Evolutionary conservation across 2,797 vertebrate species (phyloP), one percentile per base, ranked within the genome.

Genomic region (Pristis pectinata): DNA sequence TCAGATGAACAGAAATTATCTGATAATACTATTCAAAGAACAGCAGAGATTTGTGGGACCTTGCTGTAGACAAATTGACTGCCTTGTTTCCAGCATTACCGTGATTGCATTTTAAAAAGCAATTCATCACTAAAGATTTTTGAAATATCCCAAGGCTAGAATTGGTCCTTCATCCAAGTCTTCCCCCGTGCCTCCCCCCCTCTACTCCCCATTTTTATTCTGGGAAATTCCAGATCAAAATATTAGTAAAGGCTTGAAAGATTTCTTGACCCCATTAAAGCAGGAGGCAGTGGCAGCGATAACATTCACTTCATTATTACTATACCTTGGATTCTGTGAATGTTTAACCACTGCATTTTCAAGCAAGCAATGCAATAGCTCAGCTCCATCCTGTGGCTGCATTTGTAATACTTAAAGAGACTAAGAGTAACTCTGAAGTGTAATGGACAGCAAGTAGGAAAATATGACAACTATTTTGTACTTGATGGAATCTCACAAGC

Each of bases 351-450:
- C 0, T 91, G 59, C 34, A 0, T 1, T 41, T 19, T 19, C 59
- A 64, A 64, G 19, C 17, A n/a, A 64, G n/a, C 0, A 41, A 41
- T 67, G 19, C 59, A 64, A n/a, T 30, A 64, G 15, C 56, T 89
- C 85, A 89, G 85, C 85, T 61, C 85, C 85, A 89, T 59, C 85
- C n/a, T 59, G 85, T 89, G 85, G 56, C 4, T 61, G 56, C 56
- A 89, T n/a, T 59, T 61, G 61, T 61, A 34, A 61, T 67, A 30
- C 9, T 91, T 61, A 64, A 91, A 64, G 7, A n/a, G 19, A 64
- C 59, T 56, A 24, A 91, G 17, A 64, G 3, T 89, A 61, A 89
- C 17, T 91, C 34, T 83, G 24, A 15, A 37, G 7, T 67, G n/a
- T 27, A 37, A 91, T 91, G n/a, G 17, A 5, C 59, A 37, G 64